These are phyloP conservation scores for Uria aalge DNA, from an alignment of 2,113 vertebrate species.

Conservation along the genomic window DNA sequence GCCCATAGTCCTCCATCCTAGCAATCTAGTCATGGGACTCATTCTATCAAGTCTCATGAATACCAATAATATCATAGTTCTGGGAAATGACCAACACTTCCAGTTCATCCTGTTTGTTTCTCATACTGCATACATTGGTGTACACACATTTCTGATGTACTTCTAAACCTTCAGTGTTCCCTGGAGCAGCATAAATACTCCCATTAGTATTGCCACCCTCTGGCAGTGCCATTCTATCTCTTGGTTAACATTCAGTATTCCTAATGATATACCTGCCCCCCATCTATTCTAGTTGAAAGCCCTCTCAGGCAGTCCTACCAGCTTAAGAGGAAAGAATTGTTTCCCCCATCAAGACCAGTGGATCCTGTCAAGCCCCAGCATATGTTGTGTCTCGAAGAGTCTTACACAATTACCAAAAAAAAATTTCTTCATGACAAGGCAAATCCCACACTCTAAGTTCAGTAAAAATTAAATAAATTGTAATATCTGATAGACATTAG, in stretches of 20 bases:
- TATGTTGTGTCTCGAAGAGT: neutral
- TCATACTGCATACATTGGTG: neutral
- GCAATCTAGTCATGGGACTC: neutral
- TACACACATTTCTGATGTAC: neutral
- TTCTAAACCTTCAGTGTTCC: neutral
- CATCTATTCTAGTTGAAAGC: neutral
- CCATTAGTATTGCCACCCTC: neutral
- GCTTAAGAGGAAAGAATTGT: neutral
- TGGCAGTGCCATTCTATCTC: no score
- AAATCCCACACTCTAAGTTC: neutral
- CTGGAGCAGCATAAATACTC: neutral
- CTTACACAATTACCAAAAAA: neutral
- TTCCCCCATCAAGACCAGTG: accelerated
- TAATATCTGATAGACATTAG: neutral
- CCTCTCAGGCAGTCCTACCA: neutral
- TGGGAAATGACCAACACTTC: neutral
- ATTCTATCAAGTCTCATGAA: neutral
- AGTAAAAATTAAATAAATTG: neutral
- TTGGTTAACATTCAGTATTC: neutral
- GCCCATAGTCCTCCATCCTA: neutral
- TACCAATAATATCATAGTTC: neutral
- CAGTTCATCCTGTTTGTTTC: neutral
- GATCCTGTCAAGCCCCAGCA: neutral
- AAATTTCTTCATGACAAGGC: neutral
- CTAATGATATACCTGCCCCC: neutral